Evolutionary conservation across 2,888 invertebrate species (phyloP), one percentile per base, ranked within the genome.

Genomic region (Corbicula japonica): DNA sequence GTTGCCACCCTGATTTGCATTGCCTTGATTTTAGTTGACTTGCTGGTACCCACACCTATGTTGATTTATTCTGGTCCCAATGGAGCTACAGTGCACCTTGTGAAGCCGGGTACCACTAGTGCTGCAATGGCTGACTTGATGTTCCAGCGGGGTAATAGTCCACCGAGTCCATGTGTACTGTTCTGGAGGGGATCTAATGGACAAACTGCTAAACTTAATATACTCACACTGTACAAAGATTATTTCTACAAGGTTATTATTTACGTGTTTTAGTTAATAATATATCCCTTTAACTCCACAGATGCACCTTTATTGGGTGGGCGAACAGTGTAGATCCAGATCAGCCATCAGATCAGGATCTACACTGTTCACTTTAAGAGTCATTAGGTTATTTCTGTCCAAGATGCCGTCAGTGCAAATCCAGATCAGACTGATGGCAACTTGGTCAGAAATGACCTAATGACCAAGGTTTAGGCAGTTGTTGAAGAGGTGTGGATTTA

Each of bases 161-260:
- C 54, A n/a, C 28, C 48, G 2, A 66, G 73, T 28, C 35, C 78
- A 10, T 48, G 75, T 26, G 28, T 68, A 48, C 62, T 77, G 4
- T 75, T 72, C 35, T 84, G 84, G 86, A 74, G 46, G 30, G 78
- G 80, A 21, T 46, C 76, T 10, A 34, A 63, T 52, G 81, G 80
- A 10, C 71, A 81, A 60, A 71, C 54, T 18, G 84, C 83, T 8
- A 84, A 76, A 68, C 35, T 84, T n/a, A 82, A 80, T 62, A 41
- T 84, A 8, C 44, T 66, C 32, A 56, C 44, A 15, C 32, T 21
- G 21, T 12, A 74, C 2, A 84, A 73, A 60, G 44, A 71, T 34
- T 30, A 44, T n/a, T 34, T 52, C 15, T 60, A 66, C 15, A 23
- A 76, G 76, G 84, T 84, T 30, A 23, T 70, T 32, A 41, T 41